These are phyloP conservation scores for Microctonus brassicae DNA, from an alignment of 2,888 invertebrate genomes.

Conservation along the genomic window DNA sequence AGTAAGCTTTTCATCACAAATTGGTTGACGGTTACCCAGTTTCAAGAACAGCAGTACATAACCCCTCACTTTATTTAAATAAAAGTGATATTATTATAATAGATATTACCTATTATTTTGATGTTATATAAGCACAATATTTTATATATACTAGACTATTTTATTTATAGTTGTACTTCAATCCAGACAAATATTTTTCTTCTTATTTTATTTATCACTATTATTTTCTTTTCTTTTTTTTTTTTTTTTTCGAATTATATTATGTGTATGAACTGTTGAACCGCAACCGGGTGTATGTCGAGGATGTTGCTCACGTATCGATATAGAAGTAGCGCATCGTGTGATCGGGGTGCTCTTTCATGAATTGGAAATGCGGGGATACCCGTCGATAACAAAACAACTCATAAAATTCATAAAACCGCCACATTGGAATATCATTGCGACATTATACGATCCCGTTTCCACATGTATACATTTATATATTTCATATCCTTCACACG, in stretches of 20 bases:
- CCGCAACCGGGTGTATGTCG: neutral
- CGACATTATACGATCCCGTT: slow-evolving; percentile 28
- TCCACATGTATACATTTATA: slow-evolving; percentile 33
- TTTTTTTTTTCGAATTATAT: neutral
- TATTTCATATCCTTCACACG: neutral
- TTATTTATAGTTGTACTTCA: neutral
- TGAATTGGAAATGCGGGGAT: slow-evolving; percentile 65
- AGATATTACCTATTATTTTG: neutral
- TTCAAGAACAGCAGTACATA: neutral
- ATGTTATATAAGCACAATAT: neutral
- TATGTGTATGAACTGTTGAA: slow-evolving; percentile 2
- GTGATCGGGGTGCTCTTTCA: slow-evolving; percentile 56
- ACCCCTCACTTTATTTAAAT: neutral
- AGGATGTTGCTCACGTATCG: slow-evolving; percentile 12
- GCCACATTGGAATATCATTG: slow-evolving; percentile 57
- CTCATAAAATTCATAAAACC: slow-evolving; percentile 63
- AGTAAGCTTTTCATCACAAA: neutral
- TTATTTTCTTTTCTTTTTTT: neutral
- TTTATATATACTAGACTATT: neutral
- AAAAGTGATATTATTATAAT: neutral
- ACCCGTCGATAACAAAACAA: slow-evolving; percentile 61
- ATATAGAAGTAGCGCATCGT: neutral
- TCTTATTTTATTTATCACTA: neutral
- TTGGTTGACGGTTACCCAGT: neutral
- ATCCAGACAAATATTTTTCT: neutral